A percentile compares a stretch with the other conserved stretches of the same genome.
Conservation (phyloP, 2,888 invertebrate species). For the Brachynemurus nebulosus region DNA sequence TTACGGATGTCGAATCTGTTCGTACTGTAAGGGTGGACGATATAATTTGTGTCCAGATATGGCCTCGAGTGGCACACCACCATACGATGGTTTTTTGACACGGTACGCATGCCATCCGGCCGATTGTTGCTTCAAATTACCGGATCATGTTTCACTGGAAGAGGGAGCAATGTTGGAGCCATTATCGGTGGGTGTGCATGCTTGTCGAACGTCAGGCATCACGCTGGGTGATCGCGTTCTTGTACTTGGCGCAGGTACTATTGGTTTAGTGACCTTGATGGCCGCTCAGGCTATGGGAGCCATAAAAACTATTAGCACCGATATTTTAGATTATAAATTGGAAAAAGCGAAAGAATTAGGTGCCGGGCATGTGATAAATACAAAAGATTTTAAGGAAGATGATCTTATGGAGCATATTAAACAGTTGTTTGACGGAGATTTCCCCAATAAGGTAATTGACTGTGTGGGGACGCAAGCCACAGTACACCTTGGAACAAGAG, state of each 20-base stretch:
- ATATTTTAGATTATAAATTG: conserved; percentile 53
- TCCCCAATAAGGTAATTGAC: conserved; percentile 69
- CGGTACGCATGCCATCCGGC: conserved; percentile 82
- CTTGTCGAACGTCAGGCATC: conserved; percentile 73
- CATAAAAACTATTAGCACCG: conserved; percentile 54
- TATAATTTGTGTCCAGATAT: conserved; percentile 88
- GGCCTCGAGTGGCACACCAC: conserved; percentile 90
- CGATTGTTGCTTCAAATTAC: conserved; percentile 84
- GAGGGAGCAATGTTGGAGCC: conserved; percentile 93
- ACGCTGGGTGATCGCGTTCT: conserved; percentile 55
- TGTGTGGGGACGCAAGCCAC: conserved; percentile 76
- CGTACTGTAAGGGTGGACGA: conserved; percentile 71
- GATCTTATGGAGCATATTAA: not conserved
- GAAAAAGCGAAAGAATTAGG: conserved; percentile 49
- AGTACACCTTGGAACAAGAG: conserved; percentile 60
- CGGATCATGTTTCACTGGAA: conserved; percentile 77
- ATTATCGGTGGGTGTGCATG: conserved; percentile 84
- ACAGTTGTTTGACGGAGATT: not conserved
- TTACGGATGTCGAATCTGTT: conserved; percentile 71
- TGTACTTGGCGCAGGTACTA: conserved; percentile 76
- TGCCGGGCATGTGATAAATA: conserved; percentile 39
- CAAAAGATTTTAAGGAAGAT: not conserved
- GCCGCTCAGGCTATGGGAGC: conserved; percentile 80
- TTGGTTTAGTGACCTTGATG: conserved; percentile 69
- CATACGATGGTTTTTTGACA: conserved; percentile 75